Percentiles rank a stretch among this genome's conserved stretches.
These are phyloP conservation scores for Leucophora obtusa DNA, from an alignment of 2,888 invertebrate species.

Conservation along the genomic window DNA sequence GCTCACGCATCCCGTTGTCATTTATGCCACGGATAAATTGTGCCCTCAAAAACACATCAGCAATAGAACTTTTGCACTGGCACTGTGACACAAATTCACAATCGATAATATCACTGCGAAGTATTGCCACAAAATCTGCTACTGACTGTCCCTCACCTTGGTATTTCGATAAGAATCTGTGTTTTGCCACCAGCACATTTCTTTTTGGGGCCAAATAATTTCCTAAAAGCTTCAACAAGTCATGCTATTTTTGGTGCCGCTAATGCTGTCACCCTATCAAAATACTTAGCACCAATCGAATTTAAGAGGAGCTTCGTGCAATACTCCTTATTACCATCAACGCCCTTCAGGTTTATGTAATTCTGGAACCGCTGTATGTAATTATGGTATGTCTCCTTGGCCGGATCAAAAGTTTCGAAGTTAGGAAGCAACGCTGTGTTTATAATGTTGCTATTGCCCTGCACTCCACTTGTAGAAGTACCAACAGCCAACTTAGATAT, in stretches of 20 bases:
- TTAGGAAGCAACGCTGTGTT: too few species aligned
- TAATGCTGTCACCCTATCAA: not conserved
- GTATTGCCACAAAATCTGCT: slow-evolving; percentile 16
- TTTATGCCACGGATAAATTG: slow-evolving; percentile 10
- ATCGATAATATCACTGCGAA: slow-evolving; percentile 14
- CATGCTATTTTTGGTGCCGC: slow-evolving; percentile 37
- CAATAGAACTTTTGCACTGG: not conserved
- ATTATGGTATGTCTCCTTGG: slow-evolving; percentile 37
- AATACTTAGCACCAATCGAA: slow-evolving; percentile 8
- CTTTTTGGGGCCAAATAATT: too few species aligned
- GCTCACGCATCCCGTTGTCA: slow-evolving; percentile 9
- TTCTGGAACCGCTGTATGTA: slow-evolving; percentile 27
- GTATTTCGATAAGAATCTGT: slow-evolving; percentile 4
- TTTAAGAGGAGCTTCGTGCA: slow-evolving; percentile 40
- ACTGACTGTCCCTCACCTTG: slow-evolving; percentile 13
- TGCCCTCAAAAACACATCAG: slow-evolving; percentile 9
- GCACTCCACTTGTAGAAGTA: not conserved
- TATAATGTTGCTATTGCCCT: slow-evolving; percentile 16
- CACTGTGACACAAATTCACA: slow-evolving; percentile 16
- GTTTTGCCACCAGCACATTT: too few species aligned
- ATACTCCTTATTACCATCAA: slow-evolving; percentile 32
- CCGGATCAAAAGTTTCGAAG: slow-evolving; percentile 35
- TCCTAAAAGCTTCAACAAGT: slow-evolving; percentile 23
- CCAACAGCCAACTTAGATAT: slow-evolving; percentile 10
- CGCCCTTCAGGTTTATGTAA: too few species aligned